phyloP scores from a whole-genome alignment of 2,888 invertebrate genomes.

The Macropis europaea region DNA sequence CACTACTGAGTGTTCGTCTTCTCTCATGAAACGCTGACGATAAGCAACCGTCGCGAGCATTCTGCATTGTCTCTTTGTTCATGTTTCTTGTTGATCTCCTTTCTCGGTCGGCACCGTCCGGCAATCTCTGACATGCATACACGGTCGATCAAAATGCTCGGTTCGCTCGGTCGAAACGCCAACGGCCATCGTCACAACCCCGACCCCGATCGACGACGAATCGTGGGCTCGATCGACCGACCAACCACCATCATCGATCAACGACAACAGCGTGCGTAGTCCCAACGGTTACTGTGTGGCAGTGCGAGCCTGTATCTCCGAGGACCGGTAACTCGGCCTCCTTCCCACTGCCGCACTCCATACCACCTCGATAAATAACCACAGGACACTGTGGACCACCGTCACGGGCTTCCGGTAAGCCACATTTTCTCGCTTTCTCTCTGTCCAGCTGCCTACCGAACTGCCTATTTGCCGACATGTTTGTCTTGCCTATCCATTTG shows the following conservation, averaged over 20 bases:
- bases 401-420: constrained; percentile 77
- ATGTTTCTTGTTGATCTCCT: constrained; percentile 59
- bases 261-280: constrained; percentile 77
- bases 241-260: constrained; percentile 64
- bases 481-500: constrained; percentile 6
- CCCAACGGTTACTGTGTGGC: constrained; percentile 79
- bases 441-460: not conserved
- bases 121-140: constrained; percentile 52
- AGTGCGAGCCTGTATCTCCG: constrained; percentile 80
- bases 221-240: constrained; percentile 57
- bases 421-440: constrained; percentile 61
- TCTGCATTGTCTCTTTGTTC: constrained; percentile 36
- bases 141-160: constrained; percentile 53
- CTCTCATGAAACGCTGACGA: constrained; percentile 26
- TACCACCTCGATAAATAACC: constrained; percentile 78
- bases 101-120: constrained; percentile 62
- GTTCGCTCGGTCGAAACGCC: constrained; percentile 77
- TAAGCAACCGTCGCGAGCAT: constrained; percentile 2
- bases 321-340: constrained; percentile 79
- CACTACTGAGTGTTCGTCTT: constrained; percentile 48
- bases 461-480: constrained; percentile 11
- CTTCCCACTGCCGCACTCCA: constrained; percentile 79
- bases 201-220: constrained; percentile 58
- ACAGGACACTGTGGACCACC: constrained; percentile 77
- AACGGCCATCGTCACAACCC: constrained; percentile 57